Percentiles rank a stretch among this genome's conserved stretches.
These are phyloP conservation scores for Stenoptilia bipunctidactyla DNA, from an alignment of 2,888 invertebrate genomes.

Conservation along the genomic window DNA sequence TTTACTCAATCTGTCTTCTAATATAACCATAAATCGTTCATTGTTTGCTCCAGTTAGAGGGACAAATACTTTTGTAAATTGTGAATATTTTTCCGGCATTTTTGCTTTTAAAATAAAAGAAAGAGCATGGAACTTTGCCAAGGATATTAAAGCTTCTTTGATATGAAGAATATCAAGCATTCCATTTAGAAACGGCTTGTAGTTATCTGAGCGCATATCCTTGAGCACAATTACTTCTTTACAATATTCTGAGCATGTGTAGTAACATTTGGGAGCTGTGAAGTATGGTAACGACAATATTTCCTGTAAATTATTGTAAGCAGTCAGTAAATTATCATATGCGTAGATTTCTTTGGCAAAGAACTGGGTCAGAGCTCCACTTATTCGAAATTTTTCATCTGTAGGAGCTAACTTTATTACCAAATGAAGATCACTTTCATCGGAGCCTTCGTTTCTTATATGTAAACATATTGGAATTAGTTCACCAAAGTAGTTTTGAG, in stretches of 20 bases:
- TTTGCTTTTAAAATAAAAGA: conserved; percentile 37
- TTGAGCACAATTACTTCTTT: conserved; percentile 45
- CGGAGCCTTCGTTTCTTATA: conserved; percentile 20
- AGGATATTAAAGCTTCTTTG: conserved; percentile 29
- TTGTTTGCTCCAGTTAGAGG: conserved; percentile 36
- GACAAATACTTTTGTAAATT: conserved; percentile 30
- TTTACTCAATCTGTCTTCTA: conserved; percentile 42
- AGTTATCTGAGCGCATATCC: conserved; percentile 40
- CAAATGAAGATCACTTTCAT: conserved; percentile 22
- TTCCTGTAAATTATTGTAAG: conserved; percentile 29
- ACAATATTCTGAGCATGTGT: conserved; percentile 33
- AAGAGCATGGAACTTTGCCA: conserved; percentile 47
- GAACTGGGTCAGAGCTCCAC: conserved; percentile 46
- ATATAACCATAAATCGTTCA: conserved; percentile 40
- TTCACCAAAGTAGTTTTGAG: conserved; percentile 55
- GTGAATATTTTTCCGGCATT: conserved; percentile 24
- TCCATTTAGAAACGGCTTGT: conserved; percentile 24
- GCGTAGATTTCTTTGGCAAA: conserved; percentile 48
- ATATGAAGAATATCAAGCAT: conserved; percentile 45
- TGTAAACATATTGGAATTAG: conserved; percentile 37
- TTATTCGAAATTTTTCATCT: conserved; percentile 46
- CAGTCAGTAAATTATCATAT: conserved; percentile 33
- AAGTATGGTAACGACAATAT: conserved; percentile 16
- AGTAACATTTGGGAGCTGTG: conserved; percentile 39
- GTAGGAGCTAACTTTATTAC: conserved; percentile 53